Evolutionary conservation across 2,113 vertebrate species (phyloP).

Genomic region (Nyctereutes procyonoides): DNA sequence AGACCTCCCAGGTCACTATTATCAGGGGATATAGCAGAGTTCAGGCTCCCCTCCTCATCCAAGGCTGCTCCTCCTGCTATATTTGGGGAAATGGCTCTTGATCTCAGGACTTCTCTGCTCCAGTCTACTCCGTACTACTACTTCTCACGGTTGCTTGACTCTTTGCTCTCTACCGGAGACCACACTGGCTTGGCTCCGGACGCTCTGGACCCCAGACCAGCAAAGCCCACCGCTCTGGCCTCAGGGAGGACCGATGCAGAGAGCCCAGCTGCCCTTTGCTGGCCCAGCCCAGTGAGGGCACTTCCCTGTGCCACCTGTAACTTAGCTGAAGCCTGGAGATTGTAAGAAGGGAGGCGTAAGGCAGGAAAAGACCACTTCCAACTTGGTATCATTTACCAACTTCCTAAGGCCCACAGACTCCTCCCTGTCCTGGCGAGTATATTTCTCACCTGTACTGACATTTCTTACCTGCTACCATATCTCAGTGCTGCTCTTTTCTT

Average conservation of each 20-base stretch:
- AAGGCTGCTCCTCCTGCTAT: not conserved
- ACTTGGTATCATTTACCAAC: not conserved
- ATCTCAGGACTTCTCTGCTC: not conserved
- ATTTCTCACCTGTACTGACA: no score
- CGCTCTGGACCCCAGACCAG: not conserved
- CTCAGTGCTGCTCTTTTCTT: not conserved
- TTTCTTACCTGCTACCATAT: not conserved
- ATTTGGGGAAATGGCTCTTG: not conserved
- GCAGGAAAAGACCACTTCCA: not conserved
- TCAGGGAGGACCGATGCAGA: not conserved
- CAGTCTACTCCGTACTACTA: not conserved
- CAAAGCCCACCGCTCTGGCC: not conserved
- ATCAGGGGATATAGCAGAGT: no score
- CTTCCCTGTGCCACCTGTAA: not conserved
- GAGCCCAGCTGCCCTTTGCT: not conserved
- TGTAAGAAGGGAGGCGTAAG: not conserved
- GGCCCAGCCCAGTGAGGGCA: not conserved
- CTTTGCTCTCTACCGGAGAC: not conserved
- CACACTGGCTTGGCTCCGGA: not conserved
- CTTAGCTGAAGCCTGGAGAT: not conserved
- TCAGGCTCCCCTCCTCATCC: not conserved
- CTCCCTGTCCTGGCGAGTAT: not conserved
- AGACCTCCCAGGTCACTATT: accelerated
- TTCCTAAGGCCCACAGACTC: not conserved
- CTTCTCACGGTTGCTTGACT: not conserved